Conservation (phyloP, 2,888 invertebrate genomes). For the Bibio marci region DNA sequence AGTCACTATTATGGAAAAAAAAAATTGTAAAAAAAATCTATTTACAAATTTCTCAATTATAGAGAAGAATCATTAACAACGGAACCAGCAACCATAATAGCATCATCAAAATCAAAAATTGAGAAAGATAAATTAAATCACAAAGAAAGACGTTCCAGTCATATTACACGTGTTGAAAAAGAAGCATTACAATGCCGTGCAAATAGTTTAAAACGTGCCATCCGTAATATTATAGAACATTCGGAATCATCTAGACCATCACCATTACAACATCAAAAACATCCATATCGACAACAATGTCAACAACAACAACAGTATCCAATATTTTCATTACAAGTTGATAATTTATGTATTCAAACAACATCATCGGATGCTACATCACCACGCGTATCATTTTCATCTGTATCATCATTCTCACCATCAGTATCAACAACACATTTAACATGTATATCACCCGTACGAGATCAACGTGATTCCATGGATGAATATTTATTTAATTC, state of each 20-base stretch:
- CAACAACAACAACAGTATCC: slow-evolving; percentile 18
- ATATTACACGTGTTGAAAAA: slow-evolving; percentile 33
- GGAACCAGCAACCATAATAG: slow-evolving; percentile 16
- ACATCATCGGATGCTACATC: slow-evolving; percentile 22
- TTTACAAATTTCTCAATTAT: no score
- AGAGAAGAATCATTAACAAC: no score
- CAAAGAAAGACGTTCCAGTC: slow-evolving; percentile 26
- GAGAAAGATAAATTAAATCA: slow-evolving; percentile 36
- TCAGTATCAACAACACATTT: slow-evolving; percentile 31
- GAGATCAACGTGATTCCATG: slow-evolving; percentile 43
- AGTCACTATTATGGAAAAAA: no score
- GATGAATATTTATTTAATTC: slow-evolving; percentile 33
- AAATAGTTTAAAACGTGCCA: slow-evolving; percentile 68
- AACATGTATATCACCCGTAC: slow-evolving; percentile 47
- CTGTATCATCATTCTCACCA: slow-evolving; percentile 27
- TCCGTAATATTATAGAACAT: slow-evolving; percentile 62
- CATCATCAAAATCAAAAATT: slow-evolving; percentile 32
- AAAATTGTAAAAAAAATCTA: no score
- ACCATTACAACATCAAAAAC: slow-evolving; percentile 23
- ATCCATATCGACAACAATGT: slow-evolving; percentile 32
- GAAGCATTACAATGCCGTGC: slow-evolving; percentile 46
- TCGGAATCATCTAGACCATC: slow-evolving; percentile 37
- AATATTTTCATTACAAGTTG: neutral
- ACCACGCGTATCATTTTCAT: slow-evolving; percentile 23
- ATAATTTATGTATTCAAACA: slow-evolving; percentile 6